A percentile compares a stretch with the other conserved stretches of the same genome.
Conservation (phyloP, 1,140 invertebrate species). For the roundworm (Caenorhabditis elegans) region DNA sequence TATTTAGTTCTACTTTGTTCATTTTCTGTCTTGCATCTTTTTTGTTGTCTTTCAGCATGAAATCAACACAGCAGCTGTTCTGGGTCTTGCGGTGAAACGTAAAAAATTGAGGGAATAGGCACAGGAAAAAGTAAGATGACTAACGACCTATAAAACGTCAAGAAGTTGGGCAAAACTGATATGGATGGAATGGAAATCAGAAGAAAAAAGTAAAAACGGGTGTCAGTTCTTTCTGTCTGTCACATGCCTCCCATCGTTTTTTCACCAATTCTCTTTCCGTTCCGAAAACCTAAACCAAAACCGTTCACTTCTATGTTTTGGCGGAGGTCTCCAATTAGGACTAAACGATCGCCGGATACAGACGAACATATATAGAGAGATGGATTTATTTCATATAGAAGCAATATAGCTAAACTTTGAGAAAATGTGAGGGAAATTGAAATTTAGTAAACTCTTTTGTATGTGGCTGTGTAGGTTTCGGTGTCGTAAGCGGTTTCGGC, state of each 20-base stretch:
- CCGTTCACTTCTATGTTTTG: neutral
- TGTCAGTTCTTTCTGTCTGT: neutral
- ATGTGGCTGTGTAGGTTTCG: constrained; percentile 58
- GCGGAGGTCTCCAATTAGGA: neutral
- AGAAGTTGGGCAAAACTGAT: neutral
- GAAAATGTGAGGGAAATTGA: neutral
- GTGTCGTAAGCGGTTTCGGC: constrained; percentile 61
- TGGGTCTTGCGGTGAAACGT: neutral
- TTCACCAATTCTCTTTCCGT: neutral
- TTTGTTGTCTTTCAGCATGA: constrained; percentile 1
- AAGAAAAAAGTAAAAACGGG: neutral
- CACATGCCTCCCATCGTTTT: neutral
- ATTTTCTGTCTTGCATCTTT: neutral
- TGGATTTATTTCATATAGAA: neutral
- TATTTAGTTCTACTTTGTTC: neutral
- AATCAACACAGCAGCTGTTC: constrained; percentile 9
- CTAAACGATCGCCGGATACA: neutral
- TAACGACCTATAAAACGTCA: constrained; percentile 6
- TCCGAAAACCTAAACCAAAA: neutral
- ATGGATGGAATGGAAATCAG: constrained; percentile 13
- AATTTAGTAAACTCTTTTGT: constrained; percentile 54
- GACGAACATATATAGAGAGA: neutral
- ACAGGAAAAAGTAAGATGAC: constrained; percentile 1
- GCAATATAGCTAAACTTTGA: neutral
- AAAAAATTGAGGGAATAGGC: neutral